Base-by-base conservation (phyloP, 2,113 vertebrate genomes). In the Marmota monax region DNA sequence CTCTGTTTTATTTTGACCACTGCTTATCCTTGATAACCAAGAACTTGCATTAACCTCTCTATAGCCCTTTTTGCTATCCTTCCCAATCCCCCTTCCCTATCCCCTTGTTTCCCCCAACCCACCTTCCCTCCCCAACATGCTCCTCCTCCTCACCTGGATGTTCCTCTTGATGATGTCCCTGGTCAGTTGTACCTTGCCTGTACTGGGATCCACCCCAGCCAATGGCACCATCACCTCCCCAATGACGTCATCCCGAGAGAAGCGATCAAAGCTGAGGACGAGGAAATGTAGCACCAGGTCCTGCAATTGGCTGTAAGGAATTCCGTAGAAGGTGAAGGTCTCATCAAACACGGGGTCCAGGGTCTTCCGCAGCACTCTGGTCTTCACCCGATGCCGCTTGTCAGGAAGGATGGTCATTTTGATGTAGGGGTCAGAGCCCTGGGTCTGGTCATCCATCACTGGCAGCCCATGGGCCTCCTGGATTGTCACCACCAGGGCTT, bases 371-470 rank as follows among this genome's bases (percentile, higher is more conserved):
- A 99, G 98, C 1, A 99, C 99, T 0, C 99, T 99, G 63, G 99
- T 99, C 99, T 99, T 99, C 61, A 99, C 99, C 0, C 99, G 99
- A 84, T 99, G 99, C 98, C 99, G 99, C 98, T 99, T 99, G 97
- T 99, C 99, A 0, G 99, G 99, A 42, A 99, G 99, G 53, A 99
- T 99, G 48, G 99, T 99, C 99, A 99, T 99, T 99, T 99, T 99
- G 97, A 99, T 99, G 84, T 99, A 99, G 0, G 99, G 99, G 98
- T 99, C 99, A 0, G 99, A 99, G 93, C 99, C 99, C 88, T 99
- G 99, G 0, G 98, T 99, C 92, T 99, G 99, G 95, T 99, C 99
- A 29, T 99, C 99, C 98, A 99, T 99, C 61, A 99, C 99, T 0
- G 99, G 99, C 79, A 99, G 99, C 29, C 99, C 99, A 0, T 98